Conservation (phyloP, 2,888 invertebrate genomes). For the Theretra japonica region DNA sequence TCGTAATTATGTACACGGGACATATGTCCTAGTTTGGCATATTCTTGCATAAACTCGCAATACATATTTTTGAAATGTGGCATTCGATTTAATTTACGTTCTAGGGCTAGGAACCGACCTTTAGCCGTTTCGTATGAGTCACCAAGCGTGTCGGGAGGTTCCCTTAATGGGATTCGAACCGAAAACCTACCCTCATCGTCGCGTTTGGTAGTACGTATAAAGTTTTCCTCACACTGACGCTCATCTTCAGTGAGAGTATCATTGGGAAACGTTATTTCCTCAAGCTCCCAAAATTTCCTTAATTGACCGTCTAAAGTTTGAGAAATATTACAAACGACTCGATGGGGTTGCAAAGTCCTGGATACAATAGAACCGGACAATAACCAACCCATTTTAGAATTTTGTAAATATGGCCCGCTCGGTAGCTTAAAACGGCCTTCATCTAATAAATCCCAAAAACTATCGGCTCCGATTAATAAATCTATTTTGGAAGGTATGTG, state of each 20-base stretch:
- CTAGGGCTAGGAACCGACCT: constrained; percentile 33
- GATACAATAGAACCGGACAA: not conserved
- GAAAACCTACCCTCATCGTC: constrained; percentile 28
- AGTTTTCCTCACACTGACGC: not conserved
- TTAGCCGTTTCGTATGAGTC: constrained; percentile 31
- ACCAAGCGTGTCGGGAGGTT: constrained; percentile 33
- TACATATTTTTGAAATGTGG: not conserved
- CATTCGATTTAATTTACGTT: constrained; percentile 29
- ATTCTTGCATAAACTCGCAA: not conserved
- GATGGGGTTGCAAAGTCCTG: not conserved
- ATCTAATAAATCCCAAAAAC: not conserved
- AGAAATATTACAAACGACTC: not conserved
- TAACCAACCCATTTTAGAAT: not conserved
- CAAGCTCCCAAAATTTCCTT: not conserved
- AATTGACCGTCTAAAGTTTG: not conserved
- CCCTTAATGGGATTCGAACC: constrained; percentile 35
- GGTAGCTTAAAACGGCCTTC: not conserved
- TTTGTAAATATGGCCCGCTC: not conserved
- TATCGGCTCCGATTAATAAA: constrained; percentile 1
- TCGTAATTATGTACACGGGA: not conserved
- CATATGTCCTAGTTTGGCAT: not conserved
- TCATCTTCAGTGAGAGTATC: not conserved
- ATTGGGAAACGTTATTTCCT: not conserved
- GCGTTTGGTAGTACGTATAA: not conserved
- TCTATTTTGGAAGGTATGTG: not conserved